These are phyloP conservation scores for Rhabdophis nuchalis DNA, from an alignment of 2,797 vertebrate species.

Conservation along the genomic window DNA sequence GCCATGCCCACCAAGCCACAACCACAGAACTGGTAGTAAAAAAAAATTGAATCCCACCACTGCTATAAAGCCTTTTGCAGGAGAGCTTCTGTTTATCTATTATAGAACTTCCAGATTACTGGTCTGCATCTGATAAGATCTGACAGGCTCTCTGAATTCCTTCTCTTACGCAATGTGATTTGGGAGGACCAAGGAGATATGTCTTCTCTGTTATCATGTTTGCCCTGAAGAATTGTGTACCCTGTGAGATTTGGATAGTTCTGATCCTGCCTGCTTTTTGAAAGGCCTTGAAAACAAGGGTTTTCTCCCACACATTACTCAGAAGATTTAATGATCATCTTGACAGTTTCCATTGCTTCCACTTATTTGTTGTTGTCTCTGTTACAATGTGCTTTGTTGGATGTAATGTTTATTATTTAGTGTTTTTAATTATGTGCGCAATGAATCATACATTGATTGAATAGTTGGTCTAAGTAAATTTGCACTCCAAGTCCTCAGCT, in stretches of 20 bases:
- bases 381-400: not conserved
- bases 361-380: not conserved
- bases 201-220: not conserved
- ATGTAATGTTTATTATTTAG: not conserved
- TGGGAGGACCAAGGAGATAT: not conserved
- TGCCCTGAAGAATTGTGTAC: not conserved
- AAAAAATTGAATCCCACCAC: too few relatives aligned
- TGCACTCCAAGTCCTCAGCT: not conserved
- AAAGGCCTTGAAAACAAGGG: not conserved
- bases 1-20: too few relatives aligned
- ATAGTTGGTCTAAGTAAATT: not conserved
- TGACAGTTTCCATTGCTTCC: not conserved
- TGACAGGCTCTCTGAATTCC: not conserved
- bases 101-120: not conserved
- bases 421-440: not conserved
- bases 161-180: not conserved
- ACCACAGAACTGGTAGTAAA: too few relatives aligned
- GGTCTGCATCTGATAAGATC: not conserved
- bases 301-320: not conserved
- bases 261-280: not conserved
- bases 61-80: not conserved
- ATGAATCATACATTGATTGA: not conserved
- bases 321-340: not conserved
- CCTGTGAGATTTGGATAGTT: not conserved
- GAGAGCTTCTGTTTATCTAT: not conserved